These are phyloP conservation scores for Halcyon leucocephala DNA, from an alignment of 2,797 vertebrate genomes.

Conservation along the genomic window DNA sequence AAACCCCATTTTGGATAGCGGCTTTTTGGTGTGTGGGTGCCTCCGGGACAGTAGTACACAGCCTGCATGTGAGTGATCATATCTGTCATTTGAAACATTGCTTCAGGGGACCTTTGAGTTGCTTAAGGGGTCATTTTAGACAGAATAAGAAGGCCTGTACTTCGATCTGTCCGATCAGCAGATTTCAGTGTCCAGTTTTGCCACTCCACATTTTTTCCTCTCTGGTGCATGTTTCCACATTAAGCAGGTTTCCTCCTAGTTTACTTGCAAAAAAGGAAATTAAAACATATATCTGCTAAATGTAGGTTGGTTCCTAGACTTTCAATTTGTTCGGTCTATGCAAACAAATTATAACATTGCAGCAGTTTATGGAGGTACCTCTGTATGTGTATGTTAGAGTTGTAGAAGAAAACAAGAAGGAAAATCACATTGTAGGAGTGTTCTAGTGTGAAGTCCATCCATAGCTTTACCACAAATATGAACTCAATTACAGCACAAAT, in stretches of 20 bases:
- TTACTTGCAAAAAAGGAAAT: background rate
- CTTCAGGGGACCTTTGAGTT: background rate
- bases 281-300: background rate
- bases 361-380: background rate
- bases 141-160: background rate
- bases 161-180: background rate
- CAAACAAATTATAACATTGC: background rate
- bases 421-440: background rate
- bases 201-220: background rate
- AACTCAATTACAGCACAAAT: background rate
- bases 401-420: background rate
- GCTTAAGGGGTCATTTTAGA: background rate
- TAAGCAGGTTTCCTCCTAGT: background rate
- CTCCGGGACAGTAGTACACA: background rate
- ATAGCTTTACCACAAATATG: background rate
- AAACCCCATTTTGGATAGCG: no score
- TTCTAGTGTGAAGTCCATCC: background rate
- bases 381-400: accelerated
- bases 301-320: background rate
- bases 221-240: background rate
- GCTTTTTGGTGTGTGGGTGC: no score
- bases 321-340: background rate
- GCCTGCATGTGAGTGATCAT: background rate
- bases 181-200: background rate
- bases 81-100: background rate